phyloP scores from a whole-genome alignment of 2,113 vertebrate genomes.

The Micronycteris hirsuta region DNA sequence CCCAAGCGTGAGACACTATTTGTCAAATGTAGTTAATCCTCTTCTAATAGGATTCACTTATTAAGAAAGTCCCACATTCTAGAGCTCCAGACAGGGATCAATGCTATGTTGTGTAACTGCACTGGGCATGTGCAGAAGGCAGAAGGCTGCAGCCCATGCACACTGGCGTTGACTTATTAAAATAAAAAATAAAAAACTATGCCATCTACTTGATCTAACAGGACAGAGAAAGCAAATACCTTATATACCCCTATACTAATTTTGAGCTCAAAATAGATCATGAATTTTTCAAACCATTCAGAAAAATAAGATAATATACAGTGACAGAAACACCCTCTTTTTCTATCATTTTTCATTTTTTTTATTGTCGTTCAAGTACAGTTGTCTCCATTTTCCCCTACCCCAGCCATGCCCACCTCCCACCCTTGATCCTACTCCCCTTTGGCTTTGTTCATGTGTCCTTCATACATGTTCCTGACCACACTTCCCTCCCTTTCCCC shows the following conservation, averaged over 20 bases:
- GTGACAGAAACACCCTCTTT: accelerated
- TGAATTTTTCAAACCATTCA: background rate
- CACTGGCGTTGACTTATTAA: background rate
- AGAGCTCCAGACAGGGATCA: accelerated
- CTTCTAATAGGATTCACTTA: background rate
- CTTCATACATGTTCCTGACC: too few relatives aligned
- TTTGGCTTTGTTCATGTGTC: too few relatives aligned
- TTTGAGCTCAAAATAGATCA: background rate
- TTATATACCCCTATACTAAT: background rate
- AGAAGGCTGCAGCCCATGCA: accelerated
- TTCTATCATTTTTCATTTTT: too few relatives aligned
- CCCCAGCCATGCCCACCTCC: too few relatives aligned
- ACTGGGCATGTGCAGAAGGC: background rate
- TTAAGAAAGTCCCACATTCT: background rate
- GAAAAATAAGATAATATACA: background rate
- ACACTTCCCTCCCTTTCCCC: too few relatives aligned
- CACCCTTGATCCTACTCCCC: too few relatives aligned
- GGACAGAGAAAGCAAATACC: background rate
- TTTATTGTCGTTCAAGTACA: too few relatives aligned
- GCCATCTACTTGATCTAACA: background rate
- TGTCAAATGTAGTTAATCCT: background rate
- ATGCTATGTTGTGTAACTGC: accelerated
- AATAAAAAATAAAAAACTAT: background rate
- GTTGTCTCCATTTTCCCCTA: too few relatives aligned
- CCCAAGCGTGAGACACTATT: background rate